phyloP scores from a whole-genome alignment of 2,888 invertebrate genomes.

The Penaeus monodon region DNA sequence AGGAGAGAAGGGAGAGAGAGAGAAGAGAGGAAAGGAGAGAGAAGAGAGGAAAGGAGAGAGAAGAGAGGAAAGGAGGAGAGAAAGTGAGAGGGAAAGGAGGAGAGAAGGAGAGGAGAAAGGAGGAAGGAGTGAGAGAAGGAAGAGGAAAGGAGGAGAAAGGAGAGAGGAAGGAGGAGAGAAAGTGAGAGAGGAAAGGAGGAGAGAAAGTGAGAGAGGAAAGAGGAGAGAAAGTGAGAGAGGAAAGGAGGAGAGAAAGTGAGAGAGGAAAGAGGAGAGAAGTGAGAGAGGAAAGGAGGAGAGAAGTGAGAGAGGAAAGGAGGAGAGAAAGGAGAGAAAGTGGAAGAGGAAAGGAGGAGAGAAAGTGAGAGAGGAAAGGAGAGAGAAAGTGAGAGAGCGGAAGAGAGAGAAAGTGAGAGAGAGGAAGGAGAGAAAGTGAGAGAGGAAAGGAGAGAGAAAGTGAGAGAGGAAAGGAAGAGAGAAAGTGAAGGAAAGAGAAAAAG shows the following conservation, averaged over 20 bases:
- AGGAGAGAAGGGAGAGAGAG: not conserved
- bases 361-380: not conserved
- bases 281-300: too few species aligned
- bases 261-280: not conserved
- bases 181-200: not conserved
- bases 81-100: not conserved
- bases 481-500: accelerated
- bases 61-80: not conserved
- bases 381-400: not conserved
- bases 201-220: not conserved
- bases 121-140: not conserved
- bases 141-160: not conserved
- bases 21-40: accelerated
- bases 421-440: too few species aligned
- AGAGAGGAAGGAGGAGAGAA: not conserved
- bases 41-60: not conserved
- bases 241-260: not conserved
- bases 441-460: not conserved
- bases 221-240: not conserved
- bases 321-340: not conserved
- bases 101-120: too few species aligned
- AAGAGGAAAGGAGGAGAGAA: not conserved
- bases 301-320: not conserved
- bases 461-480: accelerated
- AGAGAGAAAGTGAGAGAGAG: not conserved